Evolutionary conservation across 2,797 vertebrate genomes (phyloP), one percentile per base, ranked within the genome.

Genomic region (Gadopsis bispinosus): DNA sequence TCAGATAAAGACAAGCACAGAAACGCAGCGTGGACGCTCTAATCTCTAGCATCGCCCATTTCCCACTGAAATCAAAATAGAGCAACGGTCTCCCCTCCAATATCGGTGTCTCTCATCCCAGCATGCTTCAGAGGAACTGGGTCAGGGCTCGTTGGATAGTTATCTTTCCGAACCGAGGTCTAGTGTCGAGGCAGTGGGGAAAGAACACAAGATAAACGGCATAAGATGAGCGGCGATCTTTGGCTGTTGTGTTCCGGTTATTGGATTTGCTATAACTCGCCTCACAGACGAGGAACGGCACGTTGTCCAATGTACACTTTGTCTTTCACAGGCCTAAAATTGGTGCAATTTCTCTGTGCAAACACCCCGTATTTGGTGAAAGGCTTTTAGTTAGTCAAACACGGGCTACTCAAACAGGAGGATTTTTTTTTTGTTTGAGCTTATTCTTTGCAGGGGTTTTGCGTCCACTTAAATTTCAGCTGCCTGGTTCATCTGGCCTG

Each of bases 381-480:
- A 63, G 70, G 73, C 83, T 88, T 90, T 87, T 68, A 82, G 80
- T 65, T 73, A 16, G 31, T 78, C 83, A 85, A 89, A 88, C 77
- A 79, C 12, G 1, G 39, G n/a, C 22, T 12, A 33, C 63, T 83
- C 70, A 81, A 83, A 64, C 54, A 76, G 33, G n/a, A 58, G 53
- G 39, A 72, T 65, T 64, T 55, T 0, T 50, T 6, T 69, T 73
- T 76, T n/a, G n/a, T 62, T 54, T 29, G 16, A 47, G 48, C 54
- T 68, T 39, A n/a, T 63, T 14, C 13, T 17, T 7, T 1, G n/a
- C 37, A 41, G 14, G 39, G 9, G 8, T 41, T 61, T 63, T 20
- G 39, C n/a, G 41, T 60, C 19, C 5, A 11, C 50, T 81, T 60
- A 41, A 48, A 82, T 73, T 60, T 77, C 66, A 75, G 59, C 59